Evolutionary conservation across 2,888 invertebrate species (phyloP).

Genomic region (Pristionchus exspectatus): DNA sequence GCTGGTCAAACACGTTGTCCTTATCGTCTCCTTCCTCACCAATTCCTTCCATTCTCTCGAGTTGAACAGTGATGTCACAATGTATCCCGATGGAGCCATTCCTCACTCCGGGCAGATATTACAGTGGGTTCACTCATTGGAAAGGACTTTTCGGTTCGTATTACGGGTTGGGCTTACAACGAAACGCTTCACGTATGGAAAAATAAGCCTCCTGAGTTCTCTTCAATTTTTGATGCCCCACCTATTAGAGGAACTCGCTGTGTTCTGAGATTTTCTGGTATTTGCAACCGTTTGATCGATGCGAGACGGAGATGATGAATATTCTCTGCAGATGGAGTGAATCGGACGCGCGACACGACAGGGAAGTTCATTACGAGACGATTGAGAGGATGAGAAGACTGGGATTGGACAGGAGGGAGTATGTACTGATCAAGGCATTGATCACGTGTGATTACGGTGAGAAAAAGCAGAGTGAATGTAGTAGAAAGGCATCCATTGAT

Average conservation of each 20-base stretch:
- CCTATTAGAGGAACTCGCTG: no score
- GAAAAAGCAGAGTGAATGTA: no score
- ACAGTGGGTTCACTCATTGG: background rate
- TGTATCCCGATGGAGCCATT: constrained; percentile 66
- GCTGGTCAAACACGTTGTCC: constrained; percentile 35
- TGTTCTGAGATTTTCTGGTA: no score
- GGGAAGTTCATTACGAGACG: constrained; percentile 22
- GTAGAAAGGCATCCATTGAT: no score
- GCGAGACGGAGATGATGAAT: background rate
- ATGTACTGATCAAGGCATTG: constrained; percentile 33
- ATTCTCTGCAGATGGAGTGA: background rate
- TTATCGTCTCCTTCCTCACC: constrained; percentile 59
- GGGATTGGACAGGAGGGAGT: constrained; percentile 25
- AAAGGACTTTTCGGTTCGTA: background rate
- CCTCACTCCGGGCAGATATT: constrained; percentile 54
- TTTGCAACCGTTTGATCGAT: background rate
- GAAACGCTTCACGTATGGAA: no score
- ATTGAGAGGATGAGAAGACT: background rate
- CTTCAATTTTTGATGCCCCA: no score
- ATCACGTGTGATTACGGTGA: constrained; percentile 10
- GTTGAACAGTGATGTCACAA: constrained; percentile 59
- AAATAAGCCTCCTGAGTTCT: no score
- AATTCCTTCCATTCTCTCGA: constrained; percentile 64
- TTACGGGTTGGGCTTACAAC: no score
- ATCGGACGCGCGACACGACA: background rate